Conservation (phyloP, 2,113 vertebrate genomes). For the Riparia riparia region DNA sequence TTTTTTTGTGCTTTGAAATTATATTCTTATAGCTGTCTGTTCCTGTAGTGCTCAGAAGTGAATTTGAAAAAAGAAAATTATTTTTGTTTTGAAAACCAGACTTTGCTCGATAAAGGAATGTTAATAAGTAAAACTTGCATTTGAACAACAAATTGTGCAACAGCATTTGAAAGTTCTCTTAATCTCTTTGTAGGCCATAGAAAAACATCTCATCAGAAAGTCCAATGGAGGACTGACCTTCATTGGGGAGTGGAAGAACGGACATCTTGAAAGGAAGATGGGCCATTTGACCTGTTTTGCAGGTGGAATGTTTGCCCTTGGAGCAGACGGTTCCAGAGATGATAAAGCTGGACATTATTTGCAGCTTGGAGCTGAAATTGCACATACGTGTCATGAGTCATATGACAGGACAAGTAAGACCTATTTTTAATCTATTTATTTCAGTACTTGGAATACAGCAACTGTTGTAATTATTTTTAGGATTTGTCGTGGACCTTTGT, state of each 20-base stretch:
- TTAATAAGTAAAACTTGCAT: not conserved
- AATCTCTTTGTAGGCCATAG: conserved; percentile 87
- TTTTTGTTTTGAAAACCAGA: not conserved
- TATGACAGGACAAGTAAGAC: conserved; percentile 94
- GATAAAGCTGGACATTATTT: conserved; percentile 97
- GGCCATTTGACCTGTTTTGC: conserved; percentile 98
- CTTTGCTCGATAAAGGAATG: not conserved
- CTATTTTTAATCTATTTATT: not conserved
- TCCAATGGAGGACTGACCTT: conserved; percentile 95
- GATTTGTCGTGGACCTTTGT: not conserved
- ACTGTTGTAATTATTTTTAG: not conserved
- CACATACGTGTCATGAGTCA: conserved; percentile 96
- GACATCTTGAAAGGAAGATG: conserved; percentile 98
- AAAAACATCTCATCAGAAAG: conserved; percentile 95
- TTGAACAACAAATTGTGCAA: too few species aligned
- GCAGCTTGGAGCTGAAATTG: conserved; percentile 97
- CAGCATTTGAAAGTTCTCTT: conserved; percentile 15
- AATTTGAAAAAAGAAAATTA: not conserved
- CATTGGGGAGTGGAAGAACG: conserved; percentile 98
- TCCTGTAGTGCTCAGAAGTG: not conserved
- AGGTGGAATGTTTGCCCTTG: conserved; percentile 96
- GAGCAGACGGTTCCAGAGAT: conserved; percentile 92
- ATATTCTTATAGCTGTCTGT: not conserved
- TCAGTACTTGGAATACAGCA: not conserved
- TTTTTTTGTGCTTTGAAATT: not conserved